These are phyloP conservation scores for Marisa cornuarietis DNA, from an alignment of 1,140 invertebrate genomes.

Conservation along the genomic window DNA sequence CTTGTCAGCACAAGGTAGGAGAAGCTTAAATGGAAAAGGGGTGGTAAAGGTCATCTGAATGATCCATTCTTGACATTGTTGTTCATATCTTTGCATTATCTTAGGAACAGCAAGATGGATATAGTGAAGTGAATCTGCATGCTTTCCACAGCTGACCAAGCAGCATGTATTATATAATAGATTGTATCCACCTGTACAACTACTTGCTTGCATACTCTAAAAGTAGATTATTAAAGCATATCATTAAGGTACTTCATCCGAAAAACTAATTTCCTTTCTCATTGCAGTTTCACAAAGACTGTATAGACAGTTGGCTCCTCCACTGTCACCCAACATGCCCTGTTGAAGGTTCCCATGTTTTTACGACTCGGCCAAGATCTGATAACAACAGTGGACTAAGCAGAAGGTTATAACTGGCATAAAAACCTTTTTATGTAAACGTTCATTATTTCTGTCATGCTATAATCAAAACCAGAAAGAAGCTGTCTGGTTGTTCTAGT, in stretches of 20 bases:
- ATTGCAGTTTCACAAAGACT: conserved; percentile 62
- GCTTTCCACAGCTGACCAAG: too few relatives aligned
- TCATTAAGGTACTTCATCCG: too few relatives aligned
- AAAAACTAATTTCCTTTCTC: neutral
- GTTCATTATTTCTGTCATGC: neutral
- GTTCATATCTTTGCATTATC: too few relatives aligned
- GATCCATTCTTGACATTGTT: too few relatives aligned
- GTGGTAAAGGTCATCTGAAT: too few relatives aligned
- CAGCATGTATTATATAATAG: neutral
- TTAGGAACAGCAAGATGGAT: too few relatives aligned
- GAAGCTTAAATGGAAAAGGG: too few relatives aligned
- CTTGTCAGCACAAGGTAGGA: conserved; percentile 64
- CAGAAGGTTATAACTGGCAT: neutral
- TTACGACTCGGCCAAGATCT: conserved; percentile 4
- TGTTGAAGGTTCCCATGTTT: conserved; percentile 56
- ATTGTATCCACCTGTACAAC: neutral
- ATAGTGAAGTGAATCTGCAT: too few relatives aligned
- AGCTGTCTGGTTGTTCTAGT: neutral
- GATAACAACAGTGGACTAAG: neutral
- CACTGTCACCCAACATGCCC: conserved; percentile 64
- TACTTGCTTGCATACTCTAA: neutral
- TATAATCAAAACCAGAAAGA: neutral
- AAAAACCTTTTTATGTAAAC: neutral
- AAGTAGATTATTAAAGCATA: too few relatives aligned
- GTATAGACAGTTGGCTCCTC: conserved; percentile 64